A percentile compares a stretch with the other conserved stretches of the same genome.
Conservation (phyloP, 1,140 invertebrate genomes). For the Drosophila albomicans region DNA sequence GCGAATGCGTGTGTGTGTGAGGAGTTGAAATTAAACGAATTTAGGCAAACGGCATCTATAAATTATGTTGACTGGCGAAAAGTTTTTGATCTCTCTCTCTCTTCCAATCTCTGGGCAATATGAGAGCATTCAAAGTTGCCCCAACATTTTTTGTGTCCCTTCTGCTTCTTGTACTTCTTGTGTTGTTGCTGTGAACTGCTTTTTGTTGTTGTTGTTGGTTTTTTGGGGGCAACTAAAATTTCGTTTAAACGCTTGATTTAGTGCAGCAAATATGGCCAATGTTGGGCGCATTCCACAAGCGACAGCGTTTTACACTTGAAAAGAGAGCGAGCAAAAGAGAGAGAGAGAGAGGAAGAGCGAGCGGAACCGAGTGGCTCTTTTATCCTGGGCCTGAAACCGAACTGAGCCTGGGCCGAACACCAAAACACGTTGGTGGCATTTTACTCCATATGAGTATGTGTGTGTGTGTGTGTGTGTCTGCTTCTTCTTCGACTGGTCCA, state of each 20-base stretch:
- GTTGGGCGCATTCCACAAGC: slow-evolving; percentile 76
- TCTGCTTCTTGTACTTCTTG: slow-evolving; percentile 7
- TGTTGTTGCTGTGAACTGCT: slow-evolving; percentile 11
- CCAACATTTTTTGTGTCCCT: slow-evolving; percentile 2
- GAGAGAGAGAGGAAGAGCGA: neutral
- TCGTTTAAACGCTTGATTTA: slow-evolving; percentile 83
- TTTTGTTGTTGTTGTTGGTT: slow-evolving; percentile 27
- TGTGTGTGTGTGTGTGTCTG: slow-evolving; percentile 31
- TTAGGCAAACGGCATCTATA: slow-evolving; percentile 83
- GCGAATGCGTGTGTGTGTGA: slow-evolving; percentile 20
- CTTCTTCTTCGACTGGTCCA: slow-evolving; percentile 69
- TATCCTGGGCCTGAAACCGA: slow-evolving; percentile 59
- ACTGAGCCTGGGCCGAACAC: slow-evolving; percentile 20
- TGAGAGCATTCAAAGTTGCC: slow-evolving; percentile 42
- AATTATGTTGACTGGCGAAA: slow-evolving; percentile 67
- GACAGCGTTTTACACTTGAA: slow-evolving; percentile 82
- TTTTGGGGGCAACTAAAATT: slow-evolving; percentile 69
- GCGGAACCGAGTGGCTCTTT: slow-evolving; percentile 63
- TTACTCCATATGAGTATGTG: neutral
- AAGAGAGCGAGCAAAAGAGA: slow-evolving; percentile 9
- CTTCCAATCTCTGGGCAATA: slow-evolving; percentile 22
- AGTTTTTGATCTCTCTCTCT: slow-evolving; percentile 48
- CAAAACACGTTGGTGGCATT: slow-evolving; percentile 82
- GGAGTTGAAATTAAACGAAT: slow-evolving; percentile 79
- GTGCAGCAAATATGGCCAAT: slow-evolving; percentile 76